phyloP scores from a whole-genome alignment of 2,797 vertebrate genomes.

The Somateria mollissima region DNA sequence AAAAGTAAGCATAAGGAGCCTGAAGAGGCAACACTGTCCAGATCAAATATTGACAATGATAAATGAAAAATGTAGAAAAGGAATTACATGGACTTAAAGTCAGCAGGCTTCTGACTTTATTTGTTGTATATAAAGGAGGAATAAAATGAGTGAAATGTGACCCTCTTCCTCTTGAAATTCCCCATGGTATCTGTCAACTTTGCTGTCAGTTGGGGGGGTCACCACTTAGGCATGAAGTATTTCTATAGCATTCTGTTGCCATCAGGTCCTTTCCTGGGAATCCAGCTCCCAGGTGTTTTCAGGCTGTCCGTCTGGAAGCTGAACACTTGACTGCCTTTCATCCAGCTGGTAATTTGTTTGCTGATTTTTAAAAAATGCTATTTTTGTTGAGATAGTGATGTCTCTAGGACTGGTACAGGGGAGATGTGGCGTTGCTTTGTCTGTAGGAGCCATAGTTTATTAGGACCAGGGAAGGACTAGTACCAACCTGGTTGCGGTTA shows the following conservation, averaged over 20 bases:
- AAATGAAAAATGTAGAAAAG: slow-evolving; percentile 3
- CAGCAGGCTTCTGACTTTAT: not conserved
- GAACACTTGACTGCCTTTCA: not conserved
- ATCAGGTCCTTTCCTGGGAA: not conserved
- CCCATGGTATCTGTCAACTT: not conserved
- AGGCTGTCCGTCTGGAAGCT: not conserved
- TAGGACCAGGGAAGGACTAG: not conserved
- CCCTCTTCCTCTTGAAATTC: not conserved
- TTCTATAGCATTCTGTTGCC: not conserved
- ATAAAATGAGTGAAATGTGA: not conserved
- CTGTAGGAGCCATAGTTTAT: not conserved
- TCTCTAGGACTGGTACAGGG: not conserved
- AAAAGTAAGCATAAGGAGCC: not conserved
- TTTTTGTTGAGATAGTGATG: not conserved
- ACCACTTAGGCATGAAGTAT: not conserved
- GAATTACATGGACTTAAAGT: not conserved
- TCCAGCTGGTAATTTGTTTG: slow-evolving; percentile 13
- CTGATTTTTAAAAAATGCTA: not conserved
- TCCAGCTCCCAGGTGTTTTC: not conserved
- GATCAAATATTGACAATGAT: slow-evolving; percentile 6
- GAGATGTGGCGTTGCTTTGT: not conserved
- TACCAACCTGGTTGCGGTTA: not conserved
- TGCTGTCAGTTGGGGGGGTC: not conserved
- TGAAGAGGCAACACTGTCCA: not conserved
- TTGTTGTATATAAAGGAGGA: not conserved